Evolutionary conservation across 2,888 invertebrate species (phyloP), one percentile per base, ranked within the genome.

Genomic region (Caenorhabditis panamensis): DNA sequence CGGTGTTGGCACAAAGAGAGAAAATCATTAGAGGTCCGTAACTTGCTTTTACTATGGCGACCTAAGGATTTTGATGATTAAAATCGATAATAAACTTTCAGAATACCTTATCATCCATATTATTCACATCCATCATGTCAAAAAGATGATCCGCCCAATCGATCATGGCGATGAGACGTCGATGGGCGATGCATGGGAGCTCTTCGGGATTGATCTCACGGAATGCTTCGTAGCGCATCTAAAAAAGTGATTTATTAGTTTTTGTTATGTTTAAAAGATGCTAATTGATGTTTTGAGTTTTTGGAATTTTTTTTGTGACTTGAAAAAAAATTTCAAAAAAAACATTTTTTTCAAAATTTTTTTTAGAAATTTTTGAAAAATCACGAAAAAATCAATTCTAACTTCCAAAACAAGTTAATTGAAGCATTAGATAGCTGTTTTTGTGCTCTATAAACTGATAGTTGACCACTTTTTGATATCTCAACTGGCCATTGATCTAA

Each of bases 101-200:
- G 13, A 11, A 2, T 41, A 88, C 88, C 83, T 89, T 90, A 68
- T 90, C 90, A 47, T 86, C 83, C 58, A 86, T 84, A 61, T 82
- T 83, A 62, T 90, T 89, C n/a, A 88, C 68, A 73, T 90, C 90
- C 85, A 90, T 87, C 63, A 90, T 82, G 28, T 87, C 88, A 68
- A 87, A 90, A 4, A 90, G 71, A 71, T 89, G 89, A 71, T 90
- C 90, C n/a, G 89, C 87, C 83, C 86, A 88, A 63, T 90, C 90
- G 44, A 90, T 88, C 16, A 86, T 83, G 1, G 89, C 90, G 47
- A 90, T 86, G 6, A 90, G 72, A 24, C 88, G 71, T 0, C 90
- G 82, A 76, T 90, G 90, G 6, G 88, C 90, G 41, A 89, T 82
- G 16, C 85, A 84, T 16, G 85, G 84, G 22, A 90, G 75, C 68